Base-by-base conservation (phyloP, 2,888 invertebrate species). In the Lepidonotus clava region DNA sequence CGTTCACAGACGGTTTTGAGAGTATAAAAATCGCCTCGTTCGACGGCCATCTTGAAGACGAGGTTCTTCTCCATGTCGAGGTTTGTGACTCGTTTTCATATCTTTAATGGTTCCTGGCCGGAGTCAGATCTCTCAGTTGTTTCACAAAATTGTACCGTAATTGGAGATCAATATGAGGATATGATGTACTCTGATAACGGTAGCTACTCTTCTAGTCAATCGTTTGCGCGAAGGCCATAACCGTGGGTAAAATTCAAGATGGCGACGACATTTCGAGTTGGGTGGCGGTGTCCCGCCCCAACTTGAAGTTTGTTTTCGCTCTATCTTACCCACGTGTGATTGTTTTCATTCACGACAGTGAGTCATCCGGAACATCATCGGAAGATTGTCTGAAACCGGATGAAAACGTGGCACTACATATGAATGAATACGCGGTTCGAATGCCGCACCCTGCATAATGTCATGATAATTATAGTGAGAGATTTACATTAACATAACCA, bases 51-150 rank as follows among this genome's bases (percentile, higher is more conserved):
- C 85, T 89, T 89, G 90, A 92, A 91, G 91, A 91, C 92, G 92
- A 92, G 92, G 92, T 91, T 83, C 89, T 89, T 86, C 77, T 86
- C 90, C 91, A 92, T 91, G 92, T 91, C 93, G 93, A 93, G 93
- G 93, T 93, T 93, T 91, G 92, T 92, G 93, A 92, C 93, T 93
- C 93, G 92, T 92, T 93, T 92, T 93, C 92, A 85, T 36, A 56
- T 66, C 84, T 61, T 71, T 71, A 71, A 71, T 71, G 71, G 71
- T 71, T 71, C 71, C 14, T 38, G 38, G 36, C 34, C 71, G 18
- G 71, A 34, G 34, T 14, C 4, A 14, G 71, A 53, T 71, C 71
- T 36, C n/a, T 8, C 38, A 36, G 21, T 8, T 21, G 14, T 71
- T 71, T 34, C 21, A 71, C 71, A n/a, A n/a, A n/a, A n/a, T n/a